Percentiles rank a stretch among this genome's conserved stretches.
phyloP scores from a whole-genome alignment of 2,888 invertebrate species.

The Heliconius hortense region DNA sequence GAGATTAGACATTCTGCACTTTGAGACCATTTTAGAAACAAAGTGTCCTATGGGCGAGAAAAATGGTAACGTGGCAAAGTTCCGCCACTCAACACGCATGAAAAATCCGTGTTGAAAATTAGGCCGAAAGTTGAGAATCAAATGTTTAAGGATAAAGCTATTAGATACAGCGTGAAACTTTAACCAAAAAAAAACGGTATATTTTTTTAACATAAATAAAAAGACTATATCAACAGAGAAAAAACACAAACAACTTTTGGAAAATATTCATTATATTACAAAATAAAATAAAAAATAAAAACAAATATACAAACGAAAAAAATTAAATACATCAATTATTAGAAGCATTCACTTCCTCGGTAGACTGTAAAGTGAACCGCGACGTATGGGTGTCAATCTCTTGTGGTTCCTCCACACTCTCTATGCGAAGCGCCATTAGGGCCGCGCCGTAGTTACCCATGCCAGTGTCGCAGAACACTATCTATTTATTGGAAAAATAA shows the following conservation, averaged over 20 bases:
- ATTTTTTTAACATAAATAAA: neutral
- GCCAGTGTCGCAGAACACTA: constrained; percentile 70
- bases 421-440: constrained; percentile 69
- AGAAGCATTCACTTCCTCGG: constrained; percentile 43
- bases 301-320: neutral
- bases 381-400: constrained; percentile 60
- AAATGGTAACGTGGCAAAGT: too few relatives aligned
- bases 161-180: too few relatives aligned
- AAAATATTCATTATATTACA: neutral
- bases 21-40: too few relatives aligned
- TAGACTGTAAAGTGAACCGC: constrained; percentile 56
- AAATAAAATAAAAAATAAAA: neutral
- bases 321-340: neutral
- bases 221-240: too few relatives aligned
- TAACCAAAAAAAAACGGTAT: too few relatives aligned
- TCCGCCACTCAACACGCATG: too few relatives aligned
- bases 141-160: too few relatives aligned
- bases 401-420: constrained; percentile 58
- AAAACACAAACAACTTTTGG: too few relatives aligned
- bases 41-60: too few relatives aligned
- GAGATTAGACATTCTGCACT: neutral
- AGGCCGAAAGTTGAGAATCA: too few relatives aligned
- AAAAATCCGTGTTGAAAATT: too few relatives aligned
- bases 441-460: constrained; percentile 74
- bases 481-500: constrained; percentile 50